Conservation (phyloP, 1,140 invertebrate genomes). For the Bursaphelenchus mucronatus region DNA sequence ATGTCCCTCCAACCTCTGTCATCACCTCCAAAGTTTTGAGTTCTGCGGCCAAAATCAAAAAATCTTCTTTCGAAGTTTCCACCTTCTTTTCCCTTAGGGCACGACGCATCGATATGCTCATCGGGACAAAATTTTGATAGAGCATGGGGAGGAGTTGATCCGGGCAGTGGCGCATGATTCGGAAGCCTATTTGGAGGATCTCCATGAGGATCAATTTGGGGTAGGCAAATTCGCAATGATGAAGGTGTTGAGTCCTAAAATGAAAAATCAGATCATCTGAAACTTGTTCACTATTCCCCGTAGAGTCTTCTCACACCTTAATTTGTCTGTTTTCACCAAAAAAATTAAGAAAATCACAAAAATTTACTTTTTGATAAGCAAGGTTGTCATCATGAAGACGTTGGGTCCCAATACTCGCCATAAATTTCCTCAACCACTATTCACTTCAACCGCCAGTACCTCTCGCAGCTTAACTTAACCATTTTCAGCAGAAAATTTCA, state of each 20-base stretch:
- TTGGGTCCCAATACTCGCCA: too few species aligned
- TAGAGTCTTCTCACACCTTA: too few species aligned
- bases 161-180: slow-evolving; percentile 8
- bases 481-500: too few species aligned
- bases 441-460: too few species aligned
- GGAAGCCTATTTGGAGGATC: slow-evolving; percentile 1
- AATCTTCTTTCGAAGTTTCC: background rate
- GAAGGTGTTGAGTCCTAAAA: slow-evolving; percentile 16
- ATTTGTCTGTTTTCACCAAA: too few species aligned
- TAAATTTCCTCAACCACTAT: too few species aligned
- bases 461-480: too few species aligned
- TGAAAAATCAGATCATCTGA: background rate
- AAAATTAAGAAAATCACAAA: too few species aligned
- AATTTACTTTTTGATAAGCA: too few species aligned
- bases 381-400: too few species aligned
- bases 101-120: slow-evolving; percentile 10
- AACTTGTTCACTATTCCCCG: background rate
- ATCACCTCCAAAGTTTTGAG: slow-evolving; percentile 2
- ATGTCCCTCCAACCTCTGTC: background rate
- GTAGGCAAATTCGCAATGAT: slow-evolving; percentile 12
- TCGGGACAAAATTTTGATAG: slow-evolving; percentile 15
- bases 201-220: slow-evolving; percentile 3
- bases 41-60: slow-evolving; percentile 17
- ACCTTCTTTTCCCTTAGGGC: background rate
- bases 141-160: slow-evolving; percentile 21